phyloP scores from a whole-genome alignment of 2,888 invertebrate species.

The Plebejus melissa region DNA sequence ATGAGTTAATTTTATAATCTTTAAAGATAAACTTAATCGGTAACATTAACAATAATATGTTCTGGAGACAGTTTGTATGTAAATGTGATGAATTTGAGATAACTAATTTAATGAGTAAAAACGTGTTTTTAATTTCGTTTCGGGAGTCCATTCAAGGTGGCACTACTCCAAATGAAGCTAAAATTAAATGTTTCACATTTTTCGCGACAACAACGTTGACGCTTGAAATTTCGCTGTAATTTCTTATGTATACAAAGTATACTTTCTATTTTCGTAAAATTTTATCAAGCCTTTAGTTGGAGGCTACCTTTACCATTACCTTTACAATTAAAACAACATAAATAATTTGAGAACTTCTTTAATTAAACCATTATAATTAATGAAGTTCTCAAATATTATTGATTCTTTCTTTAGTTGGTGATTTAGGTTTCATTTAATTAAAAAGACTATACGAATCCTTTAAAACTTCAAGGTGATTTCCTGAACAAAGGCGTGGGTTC shows the following conservation, averaged over 20 bases:
- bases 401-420: neutral
- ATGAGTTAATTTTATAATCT: neutral
- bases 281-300: neutral
- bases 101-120: slow-evolving; percentile 19
- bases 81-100: slow-evolving; percentile 24
- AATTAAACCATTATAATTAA: neutral
- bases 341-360: neutral
- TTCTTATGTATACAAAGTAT: neutral
- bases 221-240: neutral
- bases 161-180: neutral
- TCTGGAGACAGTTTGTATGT: slow-evolving; percentile 6
- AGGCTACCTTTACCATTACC: too few relatives aligned
- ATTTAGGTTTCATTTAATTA: neutral
- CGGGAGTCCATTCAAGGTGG: slow-evolving; percentile 5
- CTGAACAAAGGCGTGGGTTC: slow-evolving; percentile 17
- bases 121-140: slow-evolving; percentile 26
- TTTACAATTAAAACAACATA: too few relatives aligned
- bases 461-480: slow-evolving; percentile 4
- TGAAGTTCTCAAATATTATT: neutral
- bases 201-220: neutral
- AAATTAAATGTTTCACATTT: neutral
- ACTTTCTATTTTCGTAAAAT: neutral
- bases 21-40: neutral
- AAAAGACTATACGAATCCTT: neutral
- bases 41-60: neutral